Evolutionary conservation across 2,888 invertebrate species (phyloP).

Genomic region (Tuta absoluta): DNA sequence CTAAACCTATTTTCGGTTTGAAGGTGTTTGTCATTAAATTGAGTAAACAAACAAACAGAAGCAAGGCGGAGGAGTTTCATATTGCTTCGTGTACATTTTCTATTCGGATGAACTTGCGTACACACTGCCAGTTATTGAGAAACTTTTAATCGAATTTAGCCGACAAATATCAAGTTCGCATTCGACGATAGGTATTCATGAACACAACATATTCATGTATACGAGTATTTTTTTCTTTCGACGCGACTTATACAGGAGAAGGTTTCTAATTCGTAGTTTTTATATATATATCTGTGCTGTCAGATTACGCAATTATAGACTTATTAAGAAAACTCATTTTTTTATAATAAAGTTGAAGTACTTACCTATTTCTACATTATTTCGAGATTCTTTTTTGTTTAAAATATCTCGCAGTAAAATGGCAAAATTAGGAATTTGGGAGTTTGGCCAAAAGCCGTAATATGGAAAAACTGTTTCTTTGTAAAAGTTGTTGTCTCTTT

Average conservation of each 20-base stretch:
- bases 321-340: too few relatives aligned
- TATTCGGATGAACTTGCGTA: conserved; percentile 29
- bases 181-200: conserved; percentile 32
- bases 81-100: conserved; percentile 25
- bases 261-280: too few relatives aligned
- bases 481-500: too few relatives aligned
- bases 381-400: too few relatives aligned
- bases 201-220: not conserved
- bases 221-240: not conserved
- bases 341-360: too few relatives aligned
- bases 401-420: too few relatives aligned
- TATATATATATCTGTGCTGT: too few relatives aligned
- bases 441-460: too few relatives aligned
- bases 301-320: too few relatives aligned
- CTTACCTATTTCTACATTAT: too few relatives aligned
- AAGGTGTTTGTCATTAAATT: conserved; percentile 3
- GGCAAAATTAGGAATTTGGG: too few relatives aligned
- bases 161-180: conserved; percentile 40
- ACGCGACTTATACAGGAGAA: not conserved
- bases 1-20: not conserved
- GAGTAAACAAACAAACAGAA: not conserved
- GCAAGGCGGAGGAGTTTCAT: not conserved
- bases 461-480: too few relatives aligned
- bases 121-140: conserved; percentile 47
- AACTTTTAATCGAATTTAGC: conserved; percentile 63